phyloP scores from a whole-genome alignment of 2,797 vertebrate genomes.

The Eulemur rubriventer region DNA sequence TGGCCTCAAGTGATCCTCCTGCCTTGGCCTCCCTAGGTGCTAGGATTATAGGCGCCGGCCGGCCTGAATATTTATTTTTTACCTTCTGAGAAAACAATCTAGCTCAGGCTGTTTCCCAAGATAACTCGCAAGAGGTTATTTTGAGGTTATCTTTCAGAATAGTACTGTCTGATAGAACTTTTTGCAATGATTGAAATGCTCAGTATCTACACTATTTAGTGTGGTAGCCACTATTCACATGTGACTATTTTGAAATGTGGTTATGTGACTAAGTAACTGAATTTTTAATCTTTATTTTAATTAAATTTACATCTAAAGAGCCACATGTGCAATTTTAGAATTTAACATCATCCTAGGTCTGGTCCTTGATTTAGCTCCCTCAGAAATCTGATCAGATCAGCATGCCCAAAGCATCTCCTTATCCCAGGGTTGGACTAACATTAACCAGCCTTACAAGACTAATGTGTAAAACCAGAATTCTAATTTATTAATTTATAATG shows the following conservation, averaged over 20 bases:
- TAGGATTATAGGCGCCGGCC: neutral
- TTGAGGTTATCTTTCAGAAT: neutral
- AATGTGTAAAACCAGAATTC: neutral
- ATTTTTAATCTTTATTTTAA: slow-evolving; percentile 30
- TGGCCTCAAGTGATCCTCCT: neutral
- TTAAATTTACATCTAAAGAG: neutral
- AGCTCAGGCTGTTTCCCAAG: neutral
- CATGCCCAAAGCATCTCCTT: neutral
- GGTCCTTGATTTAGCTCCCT: neutral
- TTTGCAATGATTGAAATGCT: neutral
- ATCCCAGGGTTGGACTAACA: neutral
- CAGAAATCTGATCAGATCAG: neutral
- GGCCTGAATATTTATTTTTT: neutral
- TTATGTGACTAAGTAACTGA: neutral
- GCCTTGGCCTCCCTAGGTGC: neutral
- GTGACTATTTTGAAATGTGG: neutral
- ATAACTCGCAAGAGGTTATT: neutral
- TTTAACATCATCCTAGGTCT: neutral
- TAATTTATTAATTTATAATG: neutral
- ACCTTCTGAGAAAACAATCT: neutral
- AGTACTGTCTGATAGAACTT: neutral
- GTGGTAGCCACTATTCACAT: neutral
- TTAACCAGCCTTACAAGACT: neutral
- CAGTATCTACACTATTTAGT: neutral
- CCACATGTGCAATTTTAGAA: neutral